Base-by-base conservation (phyloP, 35 echinoderm and acorn worm species). In the Hemicentrotus pulcherrimus region DNA sequence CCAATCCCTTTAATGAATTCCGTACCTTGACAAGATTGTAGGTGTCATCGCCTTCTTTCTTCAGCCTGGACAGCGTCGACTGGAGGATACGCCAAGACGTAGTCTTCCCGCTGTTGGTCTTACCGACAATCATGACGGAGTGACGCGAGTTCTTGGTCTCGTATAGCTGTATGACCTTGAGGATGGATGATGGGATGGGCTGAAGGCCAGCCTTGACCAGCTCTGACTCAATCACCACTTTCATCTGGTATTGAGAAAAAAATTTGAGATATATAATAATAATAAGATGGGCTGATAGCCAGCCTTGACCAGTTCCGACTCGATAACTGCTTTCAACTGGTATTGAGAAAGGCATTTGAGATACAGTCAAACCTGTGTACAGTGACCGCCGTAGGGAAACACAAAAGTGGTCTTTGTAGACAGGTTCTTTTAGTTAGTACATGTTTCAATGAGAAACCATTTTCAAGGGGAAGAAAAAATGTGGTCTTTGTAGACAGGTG, bases 81-180 rank as follows among this genome's bases (percentile, higher is more conserved):
- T 99, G 98, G 4, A 99, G 94, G 55, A 96, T 98, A 33, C 95
- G 96, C 98, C 98, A 99, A 0, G 96, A 47, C 78, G 98, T 97
- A 9, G 98, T 99, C 96, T 99, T 99, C 2, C 97, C 98, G 61
- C 98, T 99, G 47, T 96, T 96, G 32, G 98, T 99, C 70, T 98
- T 98, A 18, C 98, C 98, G 46, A 99, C 98, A 32, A 99, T 99
- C 98, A 99, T 99, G 50, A 99, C 98, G 19, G 98, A 99, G 92
- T 99, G 98, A 22, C 98, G 95, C 1, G 98, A 99, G 95, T 99
- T 99, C 96, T 98, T 99, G 92, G 98, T 99, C 95, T 99, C 98
- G 48, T 96, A 99, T 22, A 99, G 94, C 96, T 99, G 98, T 47
- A 99, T 98, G 32, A 99, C 97, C 86, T 99, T 99, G 46, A 99